Conservation (phyloP, 2,797 vertebrate species). For the Peromyscus melanophrys region DNA sequence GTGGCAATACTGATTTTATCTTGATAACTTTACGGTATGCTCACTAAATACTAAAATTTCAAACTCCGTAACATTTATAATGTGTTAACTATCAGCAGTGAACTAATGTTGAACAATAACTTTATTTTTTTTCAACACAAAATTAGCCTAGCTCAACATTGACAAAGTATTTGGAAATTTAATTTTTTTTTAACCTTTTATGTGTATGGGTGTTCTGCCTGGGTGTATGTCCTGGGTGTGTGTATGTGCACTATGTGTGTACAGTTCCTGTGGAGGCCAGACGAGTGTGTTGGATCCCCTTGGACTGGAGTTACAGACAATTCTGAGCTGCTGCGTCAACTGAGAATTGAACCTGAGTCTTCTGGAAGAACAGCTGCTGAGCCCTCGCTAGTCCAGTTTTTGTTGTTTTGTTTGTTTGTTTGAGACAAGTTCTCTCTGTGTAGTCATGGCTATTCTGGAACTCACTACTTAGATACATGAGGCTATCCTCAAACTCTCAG, state of each 20-base stretch:
- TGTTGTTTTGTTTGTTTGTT: not conserved
- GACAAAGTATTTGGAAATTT: not conserved
- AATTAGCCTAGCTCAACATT: not conserved
- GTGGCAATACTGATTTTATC: not conserved
- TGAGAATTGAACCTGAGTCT: not conserved
- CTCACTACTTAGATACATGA: not conserved
- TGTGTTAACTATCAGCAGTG: not conserved
- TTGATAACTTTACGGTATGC: not conserved
- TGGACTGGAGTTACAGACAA: not conserved
- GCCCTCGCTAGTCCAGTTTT: not conserved
- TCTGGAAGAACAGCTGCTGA: not conserved
- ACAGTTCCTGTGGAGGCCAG: not conserved
- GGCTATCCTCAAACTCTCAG: not conserved
- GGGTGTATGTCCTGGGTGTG: not conserved
- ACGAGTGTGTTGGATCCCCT: not conserved
- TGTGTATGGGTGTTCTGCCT: not conserved
- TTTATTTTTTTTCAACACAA: not conserved
- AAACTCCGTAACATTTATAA: not conserved
- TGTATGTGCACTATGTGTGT: not conserved
- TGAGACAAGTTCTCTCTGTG: not conserved
- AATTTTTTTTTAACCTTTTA: not conserved
- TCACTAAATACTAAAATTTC: not conserved
- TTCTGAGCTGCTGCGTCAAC: not conserved
- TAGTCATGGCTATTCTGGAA: not conserved
- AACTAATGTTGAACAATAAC: not conserved